These are phyloP conservation scores for Fregata magnificens DNA, from an alignment of 2,113 vertebrate genomes.

Conservation along the genomic window DNA sequence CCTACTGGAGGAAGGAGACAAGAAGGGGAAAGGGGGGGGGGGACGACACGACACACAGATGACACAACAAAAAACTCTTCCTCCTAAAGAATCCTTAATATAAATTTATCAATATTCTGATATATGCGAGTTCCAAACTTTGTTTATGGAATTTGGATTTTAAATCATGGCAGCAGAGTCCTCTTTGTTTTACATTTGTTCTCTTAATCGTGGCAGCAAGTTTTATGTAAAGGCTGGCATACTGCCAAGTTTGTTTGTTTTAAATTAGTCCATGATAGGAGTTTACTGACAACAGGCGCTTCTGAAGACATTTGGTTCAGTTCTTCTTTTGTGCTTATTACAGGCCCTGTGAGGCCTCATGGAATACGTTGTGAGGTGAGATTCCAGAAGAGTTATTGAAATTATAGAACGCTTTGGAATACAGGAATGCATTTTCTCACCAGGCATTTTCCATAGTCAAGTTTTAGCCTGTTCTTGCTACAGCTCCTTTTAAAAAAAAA, in stretches of 20 bases:
- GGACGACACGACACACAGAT: fast-evolving
- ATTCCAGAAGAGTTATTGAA: conserved; percentile 22
- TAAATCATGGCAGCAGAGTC: neutral
- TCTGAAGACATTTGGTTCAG: neutral
- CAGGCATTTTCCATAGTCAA: conserved; percentile 12
- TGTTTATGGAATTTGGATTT: neutral
- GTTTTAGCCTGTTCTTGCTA: conserved; percentile 42
- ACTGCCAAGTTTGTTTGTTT: neutral
- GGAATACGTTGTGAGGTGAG: neutral
- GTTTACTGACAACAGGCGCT: neutral
- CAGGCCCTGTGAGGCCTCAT: neutral
- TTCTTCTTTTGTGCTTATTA: neutral
- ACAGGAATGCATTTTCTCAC: conserved; percentile 46
- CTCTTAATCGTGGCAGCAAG: fast-evolving
- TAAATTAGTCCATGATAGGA: neutral
- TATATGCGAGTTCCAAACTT: neutral
- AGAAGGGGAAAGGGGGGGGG: neutral
- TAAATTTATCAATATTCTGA: neutral
- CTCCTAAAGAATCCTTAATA: neutral
- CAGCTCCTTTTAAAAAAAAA: neutral
- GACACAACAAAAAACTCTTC: neutral
- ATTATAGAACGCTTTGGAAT: neutral
- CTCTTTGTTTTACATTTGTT: neutral
- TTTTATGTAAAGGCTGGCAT: neutral
- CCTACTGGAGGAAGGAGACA: neutral